phyloP scores from a whole-genome alignment of 1,140 invertebrate species.

The Zaprionus vittiger region DNA sequence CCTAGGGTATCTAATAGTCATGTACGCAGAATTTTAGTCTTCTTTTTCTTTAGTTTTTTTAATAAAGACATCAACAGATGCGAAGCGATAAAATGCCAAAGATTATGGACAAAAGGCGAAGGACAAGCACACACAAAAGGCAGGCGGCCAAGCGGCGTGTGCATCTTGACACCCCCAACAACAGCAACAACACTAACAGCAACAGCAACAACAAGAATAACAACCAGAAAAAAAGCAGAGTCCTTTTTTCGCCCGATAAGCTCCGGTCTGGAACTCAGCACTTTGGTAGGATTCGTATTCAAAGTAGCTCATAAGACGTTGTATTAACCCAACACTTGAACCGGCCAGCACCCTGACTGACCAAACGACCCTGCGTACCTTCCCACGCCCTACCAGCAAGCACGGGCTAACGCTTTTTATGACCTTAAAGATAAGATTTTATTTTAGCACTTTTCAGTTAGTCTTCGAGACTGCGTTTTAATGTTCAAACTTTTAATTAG shows the following conservation, averaged over 20 bases:
- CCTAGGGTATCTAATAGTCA: neutral
- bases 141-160: constrained; percentile 66
- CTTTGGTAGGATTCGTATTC: constrained; percentile 53
- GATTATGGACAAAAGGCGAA: constrained; percentile 71
- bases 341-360: constrained; percentile 30
- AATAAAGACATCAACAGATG: constrained; percentile 83
- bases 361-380: constrained; percentile 6
- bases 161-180: constrained; percentile 64
- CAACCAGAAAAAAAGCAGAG: constrained; percentile 15
- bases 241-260: constrained; percentile 46
- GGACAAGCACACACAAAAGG: constrained; percentile 37
- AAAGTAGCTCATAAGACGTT: constrained; percentile 62
- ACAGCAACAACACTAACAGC: constrained; percentile 8
- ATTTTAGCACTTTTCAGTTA: neutral
- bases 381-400: neutral
- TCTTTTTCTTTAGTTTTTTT: constrained; percentile 50
- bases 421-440: constrained; percentile 60
- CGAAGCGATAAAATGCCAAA: constrained; percentile 81
- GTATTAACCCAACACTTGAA: constrained; percentile 60
- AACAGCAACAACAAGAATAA: constrained; percentile 13
- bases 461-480: constrained; percentile 28
- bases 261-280: constrained; percentile 39
- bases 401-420: constrained; percentile 51
- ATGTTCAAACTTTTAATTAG: constrained; percentile 77
- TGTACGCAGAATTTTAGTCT: constrained; percentile 16